These are phyloP conservation scores for Leptopilina syphax DNA, from an alignment of 2,888 invertebrate genomes.

Conservation along the genomic window DNA sequence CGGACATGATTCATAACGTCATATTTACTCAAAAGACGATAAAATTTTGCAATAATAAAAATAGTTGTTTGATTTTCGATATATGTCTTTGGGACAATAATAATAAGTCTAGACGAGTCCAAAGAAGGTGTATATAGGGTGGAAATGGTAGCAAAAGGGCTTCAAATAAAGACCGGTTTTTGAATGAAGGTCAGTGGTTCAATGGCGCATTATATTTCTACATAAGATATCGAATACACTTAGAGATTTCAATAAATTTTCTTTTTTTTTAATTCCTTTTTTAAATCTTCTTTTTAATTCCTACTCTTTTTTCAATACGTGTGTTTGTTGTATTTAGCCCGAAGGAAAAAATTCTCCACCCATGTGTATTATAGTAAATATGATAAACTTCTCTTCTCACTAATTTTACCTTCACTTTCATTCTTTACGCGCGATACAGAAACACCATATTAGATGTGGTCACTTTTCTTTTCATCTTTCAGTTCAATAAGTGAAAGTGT, in stretches of 20 bases:
- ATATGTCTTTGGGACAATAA: too few relatives aligned
- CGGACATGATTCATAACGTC: too few relatives aligned
- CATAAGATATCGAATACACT: slow-evolving; percentile 30
- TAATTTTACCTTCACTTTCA: slow-evolving; percentile 30
- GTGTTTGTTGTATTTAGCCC: neutral
- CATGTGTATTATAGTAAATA: too few relatives aligned
- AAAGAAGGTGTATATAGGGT: slow-evolving; percentile 54
- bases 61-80: too few relatives aligned
- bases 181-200: slow-evolving; percentile 76
- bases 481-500: slow-evolving; percentile 50
- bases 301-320: neutral
- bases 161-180: slow-evolving; percentile 73
- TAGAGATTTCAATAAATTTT: slow-evolving; percentile 42
- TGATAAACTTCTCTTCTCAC: slow-evolving; percentile 3
- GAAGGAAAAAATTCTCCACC: slow-evolving; percentile 40
- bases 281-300: too few relatives aligned
- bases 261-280: slow-evolving; percentile 57
- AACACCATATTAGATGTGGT: neutral
- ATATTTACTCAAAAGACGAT: too few relatives aligned
- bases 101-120: slow-evolving; percentile 59
- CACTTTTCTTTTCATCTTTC: slow-evolving; percentile 19
- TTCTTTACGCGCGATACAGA: neutral
- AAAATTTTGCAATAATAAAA: too few relatives aligned
- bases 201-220: slow-evolving; percentile 62
- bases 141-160: slow-evolving; percentile 61